These are phyloP conservation scores for Thaleichthys pacificus DNA, from an alignment of 2,797 vertebrate genomes.

Conservation along the genomic window DNA sequence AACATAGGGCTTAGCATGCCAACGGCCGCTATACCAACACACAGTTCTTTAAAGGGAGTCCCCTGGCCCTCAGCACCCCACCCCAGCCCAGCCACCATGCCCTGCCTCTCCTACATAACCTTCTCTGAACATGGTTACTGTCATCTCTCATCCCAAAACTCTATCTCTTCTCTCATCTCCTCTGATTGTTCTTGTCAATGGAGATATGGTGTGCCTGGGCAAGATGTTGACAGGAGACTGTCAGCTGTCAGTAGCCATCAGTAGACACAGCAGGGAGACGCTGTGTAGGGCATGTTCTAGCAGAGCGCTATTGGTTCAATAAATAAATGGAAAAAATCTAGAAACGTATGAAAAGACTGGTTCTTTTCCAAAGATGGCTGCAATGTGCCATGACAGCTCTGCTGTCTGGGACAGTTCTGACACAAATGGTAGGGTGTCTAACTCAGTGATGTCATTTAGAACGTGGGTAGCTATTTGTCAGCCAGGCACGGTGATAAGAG, in stretches of 20 bases:
- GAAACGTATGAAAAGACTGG: background rate
- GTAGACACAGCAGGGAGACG: too few species aligned
- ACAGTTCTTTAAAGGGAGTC: conserved; percentile 72
- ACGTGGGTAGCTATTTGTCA: conserved; percentile 36
- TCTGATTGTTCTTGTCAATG: background rate
- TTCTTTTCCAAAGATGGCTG: conserved; percentile 5
- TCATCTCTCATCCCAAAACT: background rate
- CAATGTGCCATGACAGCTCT: background rate
- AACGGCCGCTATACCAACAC: conserved; percentile 74
- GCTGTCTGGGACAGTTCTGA: background rate
- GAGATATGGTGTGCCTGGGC: too few species aligned
- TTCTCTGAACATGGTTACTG: conserved; percentile 49
- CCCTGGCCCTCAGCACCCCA: conserved; percentile 43
- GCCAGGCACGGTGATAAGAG: background rate
- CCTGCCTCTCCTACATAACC: conserved; percentile 50
- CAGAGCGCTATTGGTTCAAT: too few species aligned
- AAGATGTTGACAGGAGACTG: too few species aligned
- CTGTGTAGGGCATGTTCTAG: too few species aligned
- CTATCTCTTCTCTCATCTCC: background rate
- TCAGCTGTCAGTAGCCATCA: too few species aligned
- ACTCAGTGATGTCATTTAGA: conserved; percentile 43
- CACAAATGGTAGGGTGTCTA: conserved; percentile 34
- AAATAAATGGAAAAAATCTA: too few species aligned
- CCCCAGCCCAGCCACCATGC: conserved; percentile 56
- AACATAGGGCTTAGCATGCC: conserved; percentile 72